These are phyloP conservation scores for Blera fallax DNA, from an alignment of 2,888 invertebrate genomes.

Conservation along the genomic window DNA sequence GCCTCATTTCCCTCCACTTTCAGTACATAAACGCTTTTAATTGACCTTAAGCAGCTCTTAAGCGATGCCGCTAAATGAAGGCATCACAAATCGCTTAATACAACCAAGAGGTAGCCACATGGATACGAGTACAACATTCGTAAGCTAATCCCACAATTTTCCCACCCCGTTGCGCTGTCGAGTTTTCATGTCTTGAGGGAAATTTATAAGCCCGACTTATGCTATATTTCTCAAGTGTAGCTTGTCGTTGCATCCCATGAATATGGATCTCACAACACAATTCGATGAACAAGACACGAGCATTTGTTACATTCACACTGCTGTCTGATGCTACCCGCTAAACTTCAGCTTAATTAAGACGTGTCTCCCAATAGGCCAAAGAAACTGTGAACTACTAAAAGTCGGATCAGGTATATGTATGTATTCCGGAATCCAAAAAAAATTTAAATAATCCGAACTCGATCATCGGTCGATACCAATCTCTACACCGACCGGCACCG, in stretches of 20 bases:
- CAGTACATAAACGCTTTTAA: neutral
- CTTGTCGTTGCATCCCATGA: slow-evolving; percentile 24
- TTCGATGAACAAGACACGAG: slow-evolving; percentile 63
- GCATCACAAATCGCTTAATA: neutral
- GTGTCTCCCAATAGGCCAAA: neutral
- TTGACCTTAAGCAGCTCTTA: neutral
- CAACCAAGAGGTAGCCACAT: neutral
- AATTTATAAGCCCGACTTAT: slow-evolving; percentile 14
- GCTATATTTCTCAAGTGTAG: slow-evolving; percentile 1
- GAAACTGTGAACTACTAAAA: slow-evolving; percentile 32
- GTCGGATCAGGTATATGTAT: slow-evolving; percentile 29
- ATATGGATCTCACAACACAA: slow-evolving; percentile 34
- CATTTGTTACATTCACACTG: slow-evolving; percentile 68
- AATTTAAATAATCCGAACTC: slow-evolving; percentile 67
- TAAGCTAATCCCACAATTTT: neutral
- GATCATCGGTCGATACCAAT: slow-evolving; percentile 27
- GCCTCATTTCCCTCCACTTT: too few relatives aligned
- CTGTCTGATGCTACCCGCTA: slow-evolving; percentile 41
- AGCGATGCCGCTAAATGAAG: too few relatives aligned
- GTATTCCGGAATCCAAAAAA: neutral
- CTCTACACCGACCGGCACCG: slow-evolving; percentile 1
- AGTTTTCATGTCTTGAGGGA: neutral
- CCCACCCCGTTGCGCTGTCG: neutral
- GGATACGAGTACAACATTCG: neutral
- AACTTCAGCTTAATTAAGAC: slow-evolving; percentile 61